Base-by-base conservation (phyloP, 2,888 invertebrate species). In the Tiphia femorata region DNA sequence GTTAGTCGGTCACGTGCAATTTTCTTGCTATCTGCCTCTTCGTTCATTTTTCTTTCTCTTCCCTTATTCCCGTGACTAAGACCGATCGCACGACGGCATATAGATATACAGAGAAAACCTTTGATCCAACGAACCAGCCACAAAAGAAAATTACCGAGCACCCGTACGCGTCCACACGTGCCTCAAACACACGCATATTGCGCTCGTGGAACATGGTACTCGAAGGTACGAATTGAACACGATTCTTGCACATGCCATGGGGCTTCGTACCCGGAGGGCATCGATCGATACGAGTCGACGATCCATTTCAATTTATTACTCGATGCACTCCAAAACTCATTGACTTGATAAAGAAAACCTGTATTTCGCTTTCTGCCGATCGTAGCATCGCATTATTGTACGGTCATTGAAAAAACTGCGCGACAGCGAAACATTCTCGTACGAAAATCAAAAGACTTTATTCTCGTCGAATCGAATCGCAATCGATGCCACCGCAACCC, bases 121-220 rank as follows among this genome's bases (percentile, higher is more conserved):
- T 78, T 78, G 78, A 77, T 79, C 78, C 77, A 79, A 78, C 73
- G 77, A 78, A 78, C 77, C 79, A 79, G 77, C 77, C 76, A 67
- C 60, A 53, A 73, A 64, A 62, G 58, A 56, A 64, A 66, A 55
- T 63, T 27, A 47, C 58, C 58, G 58, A 65, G 54, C 53, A 60
- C 68, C 58, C 35, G 43, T 49, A 16, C 38, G 53, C 52, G 37
- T 42, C 51, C 49, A 37, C 53, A 53, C 47, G 17, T 30, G 35
- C 49, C 40, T 30, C 46, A 30, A 30, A 21, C 23, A 20, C 52
- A 37, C 51, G 53, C 20, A 50, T 29, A n/a, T n/a, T 23, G 35
- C 17, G 47, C 43, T 17, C 38, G 29, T 42, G 48, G n/a, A 23
- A 19, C 41, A n/a, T 35, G 8, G 12, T 21, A 30, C 20, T 17